Base-by-base conservation (phyloP, 2,113 vertebrate genomes). In the Lucifuga dentata region DNA sequence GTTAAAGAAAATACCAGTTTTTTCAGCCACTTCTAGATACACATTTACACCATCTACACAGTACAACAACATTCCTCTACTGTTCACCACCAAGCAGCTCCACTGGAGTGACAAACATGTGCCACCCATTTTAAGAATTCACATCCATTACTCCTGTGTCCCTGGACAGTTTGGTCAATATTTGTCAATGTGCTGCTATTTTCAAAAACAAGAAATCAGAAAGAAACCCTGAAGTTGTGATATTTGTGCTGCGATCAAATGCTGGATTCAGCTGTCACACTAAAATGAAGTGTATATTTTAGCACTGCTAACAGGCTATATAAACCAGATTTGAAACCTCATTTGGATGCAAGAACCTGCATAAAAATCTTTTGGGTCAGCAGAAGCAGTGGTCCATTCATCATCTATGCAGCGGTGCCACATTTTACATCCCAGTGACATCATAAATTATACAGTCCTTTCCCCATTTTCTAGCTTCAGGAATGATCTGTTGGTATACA, bases 361-460 rank as follows among this genome's bases (percentile, higher is more conserved):
- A 59, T n/a, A 64, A 23, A 71, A 49, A 78, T 45, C 44, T 60
- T 67, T 50, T 55, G 41, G 58, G 63, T 81, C 71, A 78, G 70
- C 59, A 62, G 41, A 67, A 52, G 60, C 26, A 66, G 80, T 21
- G 60, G 39, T 39, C 55, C 29, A 53, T 46, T 61, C 64, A 50
- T 17, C 16, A 56, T 62, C 51, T 51, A 45, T 48, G 11, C n/a
- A 50, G 68, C 58, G 44, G 73, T 73, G 78, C 24, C 61, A 81
- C 46, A 82, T 84, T 75, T 66, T 45, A 58, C 76, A 76, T 51
- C 46, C 49, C 15, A 9, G 62, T 66, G 68, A 50, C 32, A 73
- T 63, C 35, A 58, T n/a, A 43, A 60, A 46, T 68, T 39, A 13
- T 50, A 55, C 20, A 20, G 52, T 48, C 48, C 73, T n/a, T 35